phyloP scores from a whole-genome alignment of 2,888 invertebrate species.

The Gandaritis pyraliata region DNA sequence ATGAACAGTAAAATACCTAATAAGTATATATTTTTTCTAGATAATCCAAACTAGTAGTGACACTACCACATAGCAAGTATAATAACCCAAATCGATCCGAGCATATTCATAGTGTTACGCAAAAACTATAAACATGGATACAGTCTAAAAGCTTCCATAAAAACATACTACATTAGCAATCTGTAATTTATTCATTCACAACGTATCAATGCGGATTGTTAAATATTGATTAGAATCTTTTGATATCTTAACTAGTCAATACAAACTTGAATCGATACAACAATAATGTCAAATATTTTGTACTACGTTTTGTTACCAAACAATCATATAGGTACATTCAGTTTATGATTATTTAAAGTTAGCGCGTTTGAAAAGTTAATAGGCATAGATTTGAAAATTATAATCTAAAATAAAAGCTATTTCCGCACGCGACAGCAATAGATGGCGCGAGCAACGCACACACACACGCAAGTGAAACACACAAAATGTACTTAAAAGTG shows the following conservation, averaged over 20 bases:
- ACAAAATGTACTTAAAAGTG: constrained; percentile 47
- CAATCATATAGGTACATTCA: constrained; percentile 32
- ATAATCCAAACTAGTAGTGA: neutral
- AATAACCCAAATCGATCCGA: constrained; percentile 2
- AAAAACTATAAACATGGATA: constrained; percentile 31
- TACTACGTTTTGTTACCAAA: constrained; percentile 55
- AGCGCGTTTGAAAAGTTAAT: constrained; percentile 28
- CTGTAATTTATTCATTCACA: constrained; percentile 25
- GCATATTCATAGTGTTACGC: constrained; percentile 25
- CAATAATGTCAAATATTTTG: constrained; percentile 58
- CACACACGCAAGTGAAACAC: constrained; percentile 25
- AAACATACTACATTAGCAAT: constrained; percentile 35
- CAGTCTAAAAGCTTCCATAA: constrained; percentile 37
- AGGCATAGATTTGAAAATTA: constrained; percentile 30
- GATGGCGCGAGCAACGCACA: constrained; percentile 52
- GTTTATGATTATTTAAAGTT: constrained; percentile 24
- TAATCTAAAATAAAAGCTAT: constrained; percentile 34
- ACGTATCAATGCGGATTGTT: constrained; percentile 28
- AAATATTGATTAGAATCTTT: constrained; percentile 35
- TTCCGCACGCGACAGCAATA: constrained; percentile 42
- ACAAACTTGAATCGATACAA: constrained; percentile 58
- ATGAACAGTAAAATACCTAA: neutral
- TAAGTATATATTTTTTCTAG: neutral
- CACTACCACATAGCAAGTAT: neutral
- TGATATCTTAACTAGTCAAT: constrained; percentile 44